A percentile compares a stretch with the other conserved stretches of the same genome.
These are phyloP conservation scores for Caenorhabditis wallacei DNA, from an alignment of 2,888 invertebrate genomes.

Conservation along the genomic window DNA sequence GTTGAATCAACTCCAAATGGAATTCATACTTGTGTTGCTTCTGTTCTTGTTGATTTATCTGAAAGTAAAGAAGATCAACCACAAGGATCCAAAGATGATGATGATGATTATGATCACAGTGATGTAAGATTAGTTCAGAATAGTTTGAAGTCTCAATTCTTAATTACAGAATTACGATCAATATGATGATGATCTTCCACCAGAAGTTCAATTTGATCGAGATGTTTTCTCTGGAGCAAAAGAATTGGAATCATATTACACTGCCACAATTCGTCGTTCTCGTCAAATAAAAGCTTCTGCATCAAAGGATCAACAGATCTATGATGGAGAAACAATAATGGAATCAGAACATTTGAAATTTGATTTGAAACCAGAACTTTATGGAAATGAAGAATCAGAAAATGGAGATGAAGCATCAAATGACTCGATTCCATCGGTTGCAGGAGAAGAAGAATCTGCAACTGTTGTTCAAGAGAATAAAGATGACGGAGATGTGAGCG, in stretches of 20 bases:
- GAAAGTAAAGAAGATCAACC: conserved; percentile 51
- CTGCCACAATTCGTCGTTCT: conserved; percentile 71
- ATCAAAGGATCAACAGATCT: conserved; percentile 58
- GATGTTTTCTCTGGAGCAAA: conserved; percentile 78
- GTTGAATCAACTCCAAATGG: conserved; percentile 54
- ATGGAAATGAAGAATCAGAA: conserved; percentile 48
- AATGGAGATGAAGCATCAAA: conserved; percentile 36
- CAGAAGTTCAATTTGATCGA: conserved; percentile 81
- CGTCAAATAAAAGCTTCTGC: conserved; percentile 70
- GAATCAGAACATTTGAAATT: conserved; percentile 74
- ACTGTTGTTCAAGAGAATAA: conserved; percentile 40
- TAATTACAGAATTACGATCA: conserved; percentile 73
- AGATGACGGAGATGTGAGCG: conserved; percentile 56
- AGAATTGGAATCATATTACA: conserved; percentile 72
- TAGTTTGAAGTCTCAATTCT: neutral
- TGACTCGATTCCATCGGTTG: conserved; percentile 9
- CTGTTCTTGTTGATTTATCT: conserved; percentile 53
- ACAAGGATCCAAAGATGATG: conserved; percentile 36
- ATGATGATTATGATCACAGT: conserved; percentile 73
- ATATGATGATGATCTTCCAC: conserved; percentile 78
- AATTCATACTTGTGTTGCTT: conserved; percentile 54
- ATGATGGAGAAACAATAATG: conserved; percentile 68
- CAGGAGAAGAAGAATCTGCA: conserved; percentile 30
- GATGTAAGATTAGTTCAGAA: conserved; percentile 59
- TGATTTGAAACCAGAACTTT: conserved; percentile 73